Evolutionary conservation across 1,140 invertebrate genomes (phyloP), one percentile per base, ranked within the genome.

Genomic region (Pomacea maculata): DNA sequence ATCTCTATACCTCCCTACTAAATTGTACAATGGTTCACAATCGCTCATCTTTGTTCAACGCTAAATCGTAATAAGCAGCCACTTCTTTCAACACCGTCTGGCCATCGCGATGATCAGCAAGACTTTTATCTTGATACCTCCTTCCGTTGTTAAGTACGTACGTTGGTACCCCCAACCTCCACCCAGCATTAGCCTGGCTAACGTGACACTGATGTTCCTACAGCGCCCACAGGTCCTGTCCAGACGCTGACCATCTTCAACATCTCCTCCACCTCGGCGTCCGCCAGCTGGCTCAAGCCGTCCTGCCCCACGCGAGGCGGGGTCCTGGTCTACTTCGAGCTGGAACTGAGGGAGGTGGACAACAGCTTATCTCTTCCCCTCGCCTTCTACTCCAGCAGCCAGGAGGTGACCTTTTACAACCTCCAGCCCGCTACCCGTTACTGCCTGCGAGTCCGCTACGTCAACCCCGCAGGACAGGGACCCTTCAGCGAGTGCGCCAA

Each of bases 401-500:
- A 25, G 55, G 29, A 70, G 9, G n/a, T 83, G 9, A 75, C 71
- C 3, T 11, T 84, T 2, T 19, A 54, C 7, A 78, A 75, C 10
- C 71, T 86, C 55, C 45, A 10, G 14, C 80, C 86, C 6, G 86
- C 82, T 63, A 87, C 74, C 9, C 71, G 17, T 15, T 89, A 89
- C 71, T 74, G 54, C 15, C 75, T 86, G 11, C 65, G 55, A 34
- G 78, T 89, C 14, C 45, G 72, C 6, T 89, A 84, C 73, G 80
- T 85, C 7, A 89, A 89, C 68, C 79, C n/a, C 14, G n/a, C 78
- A 17, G 87, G 86, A 45, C 78, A 29, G 6, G 86, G 85, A 19
- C 82, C 82, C 6, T 68, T 57, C 21, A 77, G 45, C 52, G 21
- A 12, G 2, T 21, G 61, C 17, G 54, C 80, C n/a, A 29, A 7